phyloP scores from a whole-genome alignment of 2,888 invertebrate species.

The Hemistola chrysoprasaria region DNA sequence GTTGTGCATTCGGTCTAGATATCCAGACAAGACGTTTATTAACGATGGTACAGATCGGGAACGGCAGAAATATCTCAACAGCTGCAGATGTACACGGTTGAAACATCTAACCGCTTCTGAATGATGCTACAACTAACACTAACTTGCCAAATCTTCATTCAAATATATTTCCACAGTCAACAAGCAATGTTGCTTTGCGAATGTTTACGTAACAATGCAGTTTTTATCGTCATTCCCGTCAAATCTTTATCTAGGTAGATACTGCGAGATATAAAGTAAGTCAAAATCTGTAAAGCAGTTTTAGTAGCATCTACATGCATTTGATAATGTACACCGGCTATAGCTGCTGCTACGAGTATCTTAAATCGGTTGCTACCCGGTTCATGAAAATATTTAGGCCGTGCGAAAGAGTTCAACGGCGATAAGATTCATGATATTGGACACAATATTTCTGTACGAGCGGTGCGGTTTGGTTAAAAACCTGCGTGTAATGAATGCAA shows the following conservation, averaged over 20 bases:
- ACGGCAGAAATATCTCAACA: conserved; percentile 14
- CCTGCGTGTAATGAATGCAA: conserved; percentile 66
- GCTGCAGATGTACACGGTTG: background rate
- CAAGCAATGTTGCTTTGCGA: conserved; percentile 14
- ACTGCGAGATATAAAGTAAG: conserved; percentile 20
- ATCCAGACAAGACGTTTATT: conserved; percentile 25
- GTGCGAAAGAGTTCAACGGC: conserved; percentile 15
- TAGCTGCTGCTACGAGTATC: too few species aligned
- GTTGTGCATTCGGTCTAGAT: conserved; percentile 19
- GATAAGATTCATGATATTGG: conserved; percentile 23
- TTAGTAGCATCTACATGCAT: conserved; percentile 14
- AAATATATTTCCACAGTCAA: too few species aligned
- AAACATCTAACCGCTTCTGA: background rate
- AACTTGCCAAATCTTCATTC: conserved; percentile 11
- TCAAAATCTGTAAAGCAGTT: conserved; percentile 4
- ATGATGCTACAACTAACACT: background rate
- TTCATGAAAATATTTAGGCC: conserved; percentile 10
- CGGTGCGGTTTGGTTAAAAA: conserved; percentile 48
- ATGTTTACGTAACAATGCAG: conserved; percentile 19
- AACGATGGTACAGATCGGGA: conserved; percentile 14
- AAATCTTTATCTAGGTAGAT: conserved; percentile 15
- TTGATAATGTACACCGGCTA: conserved; percentile 13
- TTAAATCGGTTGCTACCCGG: conserved; percentile 1
- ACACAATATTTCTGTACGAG: conserved; percentile 13
- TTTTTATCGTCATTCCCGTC: conserved; percentile 17